Percentiles rank a stretch among this genome's conserved stretches.
phyloP scores from a whole-genome alignment of 2,888 invertebrate species.

The Hypomecis punctinalis region DNA sequence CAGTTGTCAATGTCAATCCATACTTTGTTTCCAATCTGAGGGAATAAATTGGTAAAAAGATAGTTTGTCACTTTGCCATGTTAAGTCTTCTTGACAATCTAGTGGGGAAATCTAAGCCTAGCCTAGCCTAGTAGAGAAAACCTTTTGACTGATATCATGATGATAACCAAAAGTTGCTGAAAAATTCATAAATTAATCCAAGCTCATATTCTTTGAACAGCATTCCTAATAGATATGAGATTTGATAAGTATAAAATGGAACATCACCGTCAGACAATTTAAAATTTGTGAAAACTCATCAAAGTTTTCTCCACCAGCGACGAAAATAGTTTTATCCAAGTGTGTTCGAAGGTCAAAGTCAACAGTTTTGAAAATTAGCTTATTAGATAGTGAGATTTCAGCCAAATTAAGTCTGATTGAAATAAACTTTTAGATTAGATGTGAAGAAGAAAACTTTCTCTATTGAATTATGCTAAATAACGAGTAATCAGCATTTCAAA shows the following conservation, averaged over 20 bases:
- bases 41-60: too few relatives aligned
- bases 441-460: background rate
- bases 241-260: conserved; percentile 3
- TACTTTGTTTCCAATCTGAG: too few relatives aligned
- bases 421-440: background rate
- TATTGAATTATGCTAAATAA: background rate
- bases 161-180: too few relatives aligned
- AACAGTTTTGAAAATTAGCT: conserved; percentile 8
- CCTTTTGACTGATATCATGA: too few relatives aligned
- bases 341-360: conserved; percentile 4
- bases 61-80: too few relatives aligned
- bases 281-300: conserved; percentile 15
- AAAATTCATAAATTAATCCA: background rate
- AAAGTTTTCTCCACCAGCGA: conserved; percentile 17
- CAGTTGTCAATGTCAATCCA: too few relatives aligned
- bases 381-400: background rate
- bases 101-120: too few relatives aligned
- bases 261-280: conserved; percentile 14
- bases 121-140: too few relatives aligned
- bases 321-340: conserved; percentile 3
- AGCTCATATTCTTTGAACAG: too few relatives aligned
- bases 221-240: conserved; percentile 4
- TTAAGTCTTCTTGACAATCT: too few relatives aligned
- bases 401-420: conserved; percentile 4
- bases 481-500: background rate